Base-by-base conservation (phyloP, 2,797 vertebrate species). In the Delichon dasypus region DNA sequence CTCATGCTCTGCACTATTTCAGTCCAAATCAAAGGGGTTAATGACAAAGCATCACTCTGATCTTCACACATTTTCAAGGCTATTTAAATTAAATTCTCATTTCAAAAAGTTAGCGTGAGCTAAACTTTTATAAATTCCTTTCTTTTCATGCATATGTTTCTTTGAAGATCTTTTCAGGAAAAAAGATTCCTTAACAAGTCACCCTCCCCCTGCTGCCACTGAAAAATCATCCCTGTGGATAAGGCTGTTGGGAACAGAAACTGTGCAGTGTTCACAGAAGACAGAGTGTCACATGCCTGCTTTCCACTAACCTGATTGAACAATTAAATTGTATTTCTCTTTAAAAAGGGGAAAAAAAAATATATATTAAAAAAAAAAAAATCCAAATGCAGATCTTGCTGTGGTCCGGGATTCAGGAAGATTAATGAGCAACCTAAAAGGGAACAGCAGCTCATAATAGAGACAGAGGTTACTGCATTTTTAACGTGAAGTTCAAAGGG, bases 51-150 rank as follows among this genome's bases (percentile, higher is more conserved):
- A 86, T 70, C 85, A 25, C 96, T 92, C 91, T 93, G 89, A 94
- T 95, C 92, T 91, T 83, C 88, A 79, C 88, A 65, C 73, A 22
- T 85, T 48, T 71, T 78, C 19, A 65, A 55, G 92, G 92, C 66
- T 96, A 95, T 97, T 97, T 92, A 97, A 97, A 97, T 94, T 85
- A 92, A 88, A 93, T 79, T 66, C 94, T 71, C 50, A 77, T 93
- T 74, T 88, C 77, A 86, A 93, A 95, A 95, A 40, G 62, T 90
- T 97, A 62, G 85, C 87, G 78, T 73, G 79, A 95, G 71, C 25
- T 74, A 78, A 95, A 96, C 93, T 96, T 97, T 51, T 25, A 8
- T 20, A 78, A 80, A 54, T 66, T 50, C 20, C 21, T 73, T 83
- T 76, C 48, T 90, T 85, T 88, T 81, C 70, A 94, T 74, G 62